These are phyloP conservation scores for Corythaixoides concolor DNA, from an alignment of 2,113 vertebrate genomes.

Conservation along the genomic window DNA sequence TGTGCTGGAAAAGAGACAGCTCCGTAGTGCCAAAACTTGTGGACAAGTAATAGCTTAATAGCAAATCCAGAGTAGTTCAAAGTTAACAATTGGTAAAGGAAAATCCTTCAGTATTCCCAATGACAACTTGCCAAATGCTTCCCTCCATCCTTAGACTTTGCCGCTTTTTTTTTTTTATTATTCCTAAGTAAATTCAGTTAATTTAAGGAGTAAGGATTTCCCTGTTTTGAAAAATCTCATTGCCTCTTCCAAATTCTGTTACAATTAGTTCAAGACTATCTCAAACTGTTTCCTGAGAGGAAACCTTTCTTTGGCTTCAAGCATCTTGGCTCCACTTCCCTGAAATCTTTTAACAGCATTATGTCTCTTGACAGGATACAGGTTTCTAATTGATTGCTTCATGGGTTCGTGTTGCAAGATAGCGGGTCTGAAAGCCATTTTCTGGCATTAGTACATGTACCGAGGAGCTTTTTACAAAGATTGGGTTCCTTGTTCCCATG, in stretches of 20 bases:
- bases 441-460: not conserved
- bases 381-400: not conserved
- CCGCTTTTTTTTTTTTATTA: not conserved
- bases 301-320: constrained; percentile 6
- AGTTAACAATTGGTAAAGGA: not conserved
- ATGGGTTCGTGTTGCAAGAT: not conserved
- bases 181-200: not conserved
- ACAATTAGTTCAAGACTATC: not conserved
- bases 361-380: not conserved
- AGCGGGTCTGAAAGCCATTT: not conserved
- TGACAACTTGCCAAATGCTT: not conserved
- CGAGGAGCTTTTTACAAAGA: not conserved
- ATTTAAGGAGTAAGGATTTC: not conserved
- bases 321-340: not conserved
- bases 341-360: not conserved
- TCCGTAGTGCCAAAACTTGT: not conserved
- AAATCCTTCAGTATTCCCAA: not conserved
- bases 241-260: not conserved
- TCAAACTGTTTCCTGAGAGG: not conserved
- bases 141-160: not conserved
- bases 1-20: not conserved
- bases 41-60: not conserved
- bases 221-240: not conserved
- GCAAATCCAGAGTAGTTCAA: not conserved
- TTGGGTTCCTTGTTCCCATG: not conserved